These are phyloP conservation scores for Cosmorhoe ocellata DNA, from an alignment of 2,888 invertebrate species.

Conservation along the genomic window DNA sequence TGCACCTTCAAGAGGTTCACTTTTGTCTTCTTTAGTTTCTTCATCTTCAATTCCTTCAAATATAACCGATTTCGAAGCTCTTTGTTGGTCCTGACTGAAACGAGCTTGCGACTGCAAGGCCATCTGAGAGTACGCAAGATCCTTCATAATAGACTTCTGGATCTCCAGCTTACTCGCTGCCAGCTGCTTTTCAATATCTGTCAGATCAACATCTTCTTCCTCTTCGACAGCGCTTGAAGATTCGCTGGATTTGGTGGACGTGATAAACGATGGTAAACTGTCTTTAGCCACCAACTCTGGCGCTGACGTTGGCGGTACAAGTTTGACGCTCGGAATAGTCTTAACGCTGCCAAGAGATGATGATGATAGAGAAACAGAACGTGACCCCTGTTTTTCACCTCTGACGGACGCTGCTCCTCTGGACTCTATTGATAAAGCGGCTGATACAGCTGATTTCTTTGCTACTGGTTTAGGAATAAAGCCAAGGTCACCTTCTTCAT, in stretches of 20 bases:
- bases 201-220: slow-evolving; percentile 41
- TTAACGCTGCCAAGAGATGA: slow-evolving; percentile 57
- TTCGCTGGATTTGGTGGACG: slow-evolving; percentile 56
- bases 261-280: slow-evolving; percentile 64
- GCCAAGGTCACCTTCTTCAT: slow-evolving; percentile 85
- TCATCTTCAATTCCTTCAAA: slow-evolving; percentile 18
- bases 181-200: slow-evolving; percentile 54
- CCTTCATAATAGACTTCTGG: slow-evolving; percentile 69
- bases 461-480: slow-evolving; percentile 80
- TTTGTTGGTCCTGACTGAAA: slow-evolving; percentile 35
- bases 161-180: slow-evolving; percentile 63
- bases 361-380: slow-evolving; percentile 39
- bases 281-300: slow-evolving; percentile 47
- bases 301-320: slow-evolving; percentile 51
- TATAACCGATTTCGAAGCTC: slow-evolving; percentile 42
- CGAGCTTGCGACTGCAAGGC: slow-evolving; percentile 44
- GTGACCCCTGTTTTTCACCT: slow-evolving; percentile 37
- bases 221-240: slow-evolving; percentile 35
- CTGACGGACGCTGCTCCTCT: slow-evolving; percentile 37
- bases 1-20: slow-evolving; percentile 42
- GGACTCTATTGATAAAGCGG: slow-evolving; percentile 36
- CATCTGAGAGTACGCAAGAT: slow-evolving; percentile 58
- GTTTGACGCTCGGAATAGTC: slow-evolving; percentile 63
- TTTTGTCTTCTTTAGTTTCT: slow-evolving; percentile 35
- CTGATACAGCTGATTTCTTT: slow-evolving; percentile 47